Evolutionary conservation across 2,888 invertebrate genomes (phyloP).

Genomic region (Drosophila anomalata): DNA sequence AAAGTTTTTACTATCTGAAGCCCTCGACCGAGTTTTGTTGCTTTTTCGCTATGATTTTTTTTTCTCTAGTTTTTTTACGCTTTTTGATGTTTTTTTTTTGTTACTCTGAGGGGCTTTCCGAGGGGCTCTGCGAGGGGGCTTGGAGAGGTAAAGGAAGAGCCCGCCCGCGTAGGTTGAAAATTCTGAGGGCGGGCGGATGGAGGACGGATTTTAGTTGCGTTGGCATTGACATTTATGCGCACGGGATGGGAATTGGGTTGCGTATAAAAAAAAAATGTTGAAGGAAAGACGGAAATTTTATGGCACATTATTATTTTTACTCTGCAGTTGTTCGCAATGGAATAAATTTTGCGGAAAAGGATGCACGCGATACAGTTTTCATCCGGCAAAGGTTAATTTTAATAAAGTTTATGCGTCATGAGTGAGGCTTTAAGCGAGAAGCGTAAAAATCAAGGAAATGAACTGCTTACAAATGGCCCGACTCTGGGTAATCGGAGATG

Average conservation of each 20-base stretch:
- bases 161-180: slow-evolving; percentile 3
- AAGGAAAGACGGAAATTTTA: slow-evolving; percentile 32
- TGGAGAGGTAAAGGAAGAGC: not conserved
- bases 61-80: not conserved
- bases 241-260: slow-evolving; percentile 21
- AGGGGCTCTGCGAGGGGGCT: no score
- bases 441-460: slow-evolving; percentile 30
- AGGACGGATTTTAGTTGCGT: slow-evolving; percentile 40
- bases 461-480: slow-evolving; percentile 25
- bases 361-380: slow-evolving; percentile 25
- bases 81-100: slow-evolving; percentile 12
- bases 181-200: not conserved
- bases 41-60: slow-evolving; percentile 36
- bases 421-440: slow-evolving; percentile 23
- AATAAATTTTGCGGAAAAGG: slow-evolving; percentile 46
- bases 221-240: slow-evolving; percentile 51
- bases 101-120: slow-evolving; percentile 13
- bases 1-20: slow-evolving; percentile 22
- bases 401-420: slow-evolving; percentile 23
- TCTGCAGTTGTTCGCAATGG: slow-evolving; percentile 17
- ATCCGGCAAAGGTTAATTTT: slow-evolving; percentile 26
- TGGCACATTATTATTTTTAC: slow-evolving; percentile 41
- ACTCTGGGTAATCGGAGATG: slow-evolving; percentile 1
- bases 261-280: not conserved
- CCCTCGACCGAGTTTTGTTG: slow-evolving; percentile 47